Base-by-base conservation (phyloP, 2,888 invertebrate genomes). In the Oligia latruncula region DNA sequence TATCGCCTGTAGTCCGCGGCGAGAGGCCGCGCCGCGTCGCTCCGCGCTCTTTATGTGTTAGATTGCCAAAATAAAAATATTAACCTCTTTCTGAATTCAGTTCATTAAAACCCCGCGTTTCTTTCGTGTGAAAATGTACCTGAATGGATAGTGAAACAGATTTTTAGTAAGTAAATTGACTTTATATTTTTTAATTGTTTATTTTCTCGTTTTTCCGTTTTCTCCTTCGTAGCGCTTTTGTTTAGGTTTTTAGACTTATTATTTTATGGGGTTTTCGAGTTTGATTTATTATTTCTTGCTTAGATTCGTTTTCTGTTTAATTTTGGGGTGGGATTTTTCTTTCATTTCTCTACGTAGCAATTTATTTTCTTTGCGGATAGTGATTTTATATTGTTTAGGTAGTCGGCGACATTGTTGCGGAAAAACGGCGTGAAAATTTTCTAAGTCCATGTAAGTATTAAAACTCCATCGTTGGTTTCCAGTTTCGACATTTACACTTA, bases 61-160 rank as follows among this genome's bases (percentile, higher is more conserved):
- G 17, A 60, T 77, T 83, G 40, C 43, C 70, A 83, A 75, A 85
- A 80, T 85, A 83, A 82, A 72, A 82, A 77, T 74, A 80, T 65
- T 75, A 79, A 58, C 70, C 58, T 72, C 66, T 65, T 62, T 72
- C 68, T 23, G 11, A 29, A 49, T 77, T 40, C 20, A 17, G 6
- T 64, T 72, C 17, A 5, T 20, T 43, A 78, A 73, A 64, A 74
- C 64, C 13, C 46, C 46, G 60, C 13, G 58, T 29, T 43, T 72
- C 0, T n/a, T 40, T 55, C 43, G 66, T 6, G 46, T 67, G 9
- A 80, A 77, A 58, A 77, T 80, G 75, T 40, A 0, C 8, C 0
- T 65, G 49, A 13, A 35, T 58, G 35, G 20, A 29, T 15, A 64
- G 23, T n/a, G 77, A 52, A 13, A 0, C 55, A 60, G 49, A 76